Percentiles rank a stretch among this genome's conserved stretches.
phyloP scores from a whole-genome alignment of 2,113 vertebrate genomes.

The Rhinichthys klamathensis region DNA sequence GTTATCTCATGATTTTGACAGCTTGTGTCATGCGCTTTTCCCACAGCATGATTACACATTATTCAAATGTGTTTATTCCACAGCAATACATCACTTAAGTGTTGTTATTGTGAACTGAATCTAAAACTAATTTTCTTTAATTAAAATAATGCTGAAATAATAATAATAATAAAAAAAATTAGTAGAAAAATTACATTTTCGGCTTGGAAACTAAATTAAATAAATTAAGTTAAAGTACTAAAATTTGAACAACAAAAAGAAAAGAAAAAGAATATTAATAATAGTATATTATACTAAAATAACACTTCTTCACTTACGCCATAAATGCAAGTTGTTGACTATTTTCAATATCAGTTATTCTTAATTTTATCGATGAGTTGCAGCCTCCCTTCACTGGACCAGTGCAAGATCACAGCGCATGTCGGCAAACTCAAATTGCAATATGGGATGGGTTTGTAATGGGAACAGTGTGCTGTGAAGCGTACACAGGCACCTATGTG shows the following conservation, averaged over 20 bases:
- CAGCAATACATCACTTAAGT: background rate
- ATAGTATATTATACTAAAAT: too few relatives aligned
- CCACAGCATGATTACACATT: background rate
- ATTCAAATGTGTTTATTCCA: background rate
- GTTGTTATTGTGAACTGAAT: background rate
- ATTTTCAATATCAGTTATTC: background rate
- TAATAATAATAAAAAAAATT: too few relatives aligned
- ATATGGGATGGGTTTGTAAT: background rate
- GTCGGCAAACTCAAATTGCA: constrained; percentile 5
- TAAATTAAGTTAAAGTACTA: too few relatives aligned
- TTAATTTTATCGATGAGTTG: background rate
- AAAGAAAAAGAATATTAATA: background rate
- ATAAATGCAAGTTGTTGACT: background rate
- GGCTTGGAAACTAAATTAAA: too few relatives aligned
- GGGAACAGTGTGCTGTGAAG: constrained; percentile 24
- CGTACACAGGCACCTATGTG: background rate
- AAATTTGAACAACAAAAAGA: too few relatives aligned
- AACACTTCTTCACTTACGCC: background rate
- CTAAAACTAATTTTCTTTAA: too few relatives aligned
- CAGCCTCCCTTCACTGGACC: background rate
- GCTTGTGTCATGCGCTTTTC: background rate
- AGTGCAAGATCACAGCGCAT: background rate
- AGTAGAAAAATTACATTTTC: too few relatives aligned
- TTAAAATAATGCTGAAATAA: too few relatives aligned
- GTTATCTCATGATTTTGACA: background rate